Evolutionary conservation across 2,888 invertebrate genomes (phyloP).

Genomic region (Spilarctia lutea): DNA sequence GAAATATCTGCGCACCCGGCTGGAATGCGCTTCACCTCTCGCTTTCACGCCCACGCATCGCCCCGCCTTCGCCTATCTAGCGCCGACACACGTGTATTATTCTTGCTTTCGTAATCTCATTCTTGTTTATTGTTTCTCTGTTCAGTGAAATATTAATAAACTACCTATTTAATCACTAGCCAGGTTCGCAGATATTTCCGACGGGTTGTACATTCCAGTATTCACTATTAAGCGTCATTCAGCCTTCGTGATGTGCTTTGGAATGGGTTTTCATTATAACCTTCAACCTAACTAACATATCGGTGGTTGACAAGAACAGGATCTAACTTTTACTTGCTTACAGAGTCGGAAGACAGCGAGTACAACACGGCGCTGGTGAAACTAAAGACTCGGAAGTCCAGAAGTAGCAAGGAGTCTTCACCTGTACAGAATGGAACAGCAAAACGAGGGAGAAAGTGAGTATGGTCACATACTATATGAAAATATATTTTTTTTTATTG

Average conservation of each 20-base stretch:
- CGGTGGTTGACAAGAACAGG: not conserved
- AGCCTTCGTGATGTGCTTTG: constrained; percentile 5
- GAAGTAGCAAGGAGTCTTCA: constrained; percentile 73
- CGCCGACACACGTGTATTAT: too few species aligned
- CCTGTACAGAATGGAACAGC: constrained; percentile 67
- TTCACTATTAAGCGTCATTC: not conserved
- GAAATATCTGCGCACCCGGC: too few species aligned
- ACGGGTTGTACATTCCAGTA: too few species aligned
- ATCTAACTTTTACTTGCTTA: constrained; percentile 16
- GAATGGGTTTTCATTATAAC: constrained; percentile 13
- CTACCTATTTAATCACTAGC: too few species aligned
- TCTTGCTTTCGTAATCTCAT: too few species aligned
- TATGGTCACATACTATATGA: not conserved
- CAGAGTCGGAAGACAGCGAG: constrained; percentile 83
- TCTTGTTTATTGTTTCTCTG: too few species aligned
- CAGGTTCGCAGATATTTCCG: too few species aligned
- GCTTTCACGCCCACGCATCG: too few species aligned
- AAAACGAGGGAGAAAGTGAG: constrained; percentile 69
- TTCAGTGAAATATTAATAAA: too few species aligned
- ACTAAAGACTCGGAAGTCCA: constrained; percentile 64
- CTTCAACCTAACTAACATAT: constrained; percentile 7
- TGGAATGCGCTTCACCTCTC: too few species aligned
- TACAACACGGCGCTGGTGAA: constrained; percentile 77
- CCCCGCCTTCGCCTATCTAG: too few species aligned
- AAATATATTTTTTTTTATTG: too few species aligned